Base-by-base conservation (phyloP, 2,797 vertebrate species). In the Gila robusta region DNA sequence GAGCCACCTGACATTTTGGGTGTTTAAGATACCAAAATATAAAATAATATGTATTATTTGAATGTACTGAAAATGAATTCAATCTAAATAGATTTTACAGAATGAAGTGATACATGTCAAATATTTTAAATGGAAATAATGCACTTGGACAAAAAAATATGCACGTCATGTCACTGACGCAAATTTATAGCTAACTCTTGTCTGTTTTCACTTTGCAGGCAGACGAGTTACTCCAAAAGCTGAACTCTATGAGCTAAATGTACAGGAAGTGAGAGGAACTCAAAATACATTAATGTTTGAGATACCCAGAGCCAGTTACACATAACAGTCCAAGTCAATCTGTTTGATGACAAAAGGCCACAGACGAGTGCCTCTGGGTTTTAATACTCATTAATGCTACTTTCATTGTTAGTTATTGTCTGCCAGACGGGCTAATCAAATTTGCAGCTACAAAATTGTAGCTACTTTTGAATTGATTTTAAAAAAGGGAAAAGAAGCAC, bases 161-260 rank as follows among this genome's bases (percentile, higher is more conserved):
- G 10, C 23, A 26, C 0, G 4, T 62, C 56, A 62, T 62, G 10
- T 11, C 23, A 26, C 10, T 62, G 56, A 62, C 3, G 23, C 2
- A 52, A 83, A 52, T 28, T 14, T 21, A 17, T 32, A 37, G 52
- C 32, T 39, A 47, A 59, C 76, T 39, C 80, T 59, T 73, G 7
- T 41, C 9, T 86, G 39, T 81, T 73, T 44, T 78, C 19, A 37
- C 93, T 82, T 94, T 91, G 5, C 93, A 99, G 98, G 97, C 96
- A 66, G 98, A 99, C 28, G 96, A 97, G 91, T 94, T 99, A 92
- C 95, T 99, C 71, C 95, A 97, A 89, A 94, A 93, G 77, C 95
- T 99, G 89, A 96, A 94, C 86, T 93, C 94, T 85, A 95, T 96
- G 94, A 94, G 79, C 88, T 92, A 93, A 74, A 81, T 28, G 14